Base-by-base conservation (phyloP, 2,797 vertebrate genomes). In the Carapus acus region DNA sequence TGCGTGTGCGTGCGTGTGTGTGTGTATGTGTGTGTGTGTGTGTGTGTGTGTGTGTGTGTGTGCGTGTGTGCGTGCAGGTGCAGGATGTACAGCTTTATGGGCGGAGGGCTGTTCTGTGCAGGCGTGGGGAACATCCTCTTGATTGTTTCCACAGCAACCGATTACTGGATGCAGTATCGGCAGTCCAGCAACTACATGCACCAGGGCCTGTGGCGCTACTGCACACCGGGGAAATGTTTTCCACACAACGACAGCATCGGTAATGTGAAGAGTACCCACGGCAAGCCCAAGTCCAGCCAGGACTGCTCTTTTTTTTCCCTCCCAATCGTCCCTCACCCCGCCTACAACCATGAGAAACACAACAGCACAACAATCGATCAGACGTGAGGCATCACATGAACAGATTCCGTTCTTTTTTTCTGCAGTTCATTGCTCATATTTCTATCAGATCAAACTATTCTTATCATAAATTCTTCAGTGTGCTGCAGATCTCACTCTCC, bases 91-190 rank as follows among this genome's bases (percentile, higher is more conserved):
- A 89, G 85, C 79, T 88, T 88, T 37, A 87, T 89, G 85, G 86
- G 85, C 54, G 83, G 87, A 83, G 86, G 84, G 69, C 59, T 88
- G 82, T 88, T 90, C 80, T 89, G 87, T 82, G 84, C 84, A 39
- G 82, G 85, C 67, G 76, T 87, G 69, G 86, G 83, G 77, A 89
- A 87, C 80, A 87, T 88, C 79, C 86, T 88, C 68, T 71, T 88
- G 76, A 87, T 89, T 40, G 87, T 90, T 86, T 89, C 88, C 88
- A 90, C 85, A 77, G 89, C 87, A 87, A 89, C 88, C 52, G 86
- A 88, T 83, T 88, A 89, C 68, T 89, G 85, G 86, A 86, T 88
- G 81, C 85, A 88, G 78, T 86, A 88, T 65, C 78, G 76, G 55
- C 82, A 87, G 68, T 87, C 85, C 64, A 82, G 73, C 70, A 87